Conservation (phyloP, 1,140 invertebrate species). For the Procambarus clarkii region DNA sequence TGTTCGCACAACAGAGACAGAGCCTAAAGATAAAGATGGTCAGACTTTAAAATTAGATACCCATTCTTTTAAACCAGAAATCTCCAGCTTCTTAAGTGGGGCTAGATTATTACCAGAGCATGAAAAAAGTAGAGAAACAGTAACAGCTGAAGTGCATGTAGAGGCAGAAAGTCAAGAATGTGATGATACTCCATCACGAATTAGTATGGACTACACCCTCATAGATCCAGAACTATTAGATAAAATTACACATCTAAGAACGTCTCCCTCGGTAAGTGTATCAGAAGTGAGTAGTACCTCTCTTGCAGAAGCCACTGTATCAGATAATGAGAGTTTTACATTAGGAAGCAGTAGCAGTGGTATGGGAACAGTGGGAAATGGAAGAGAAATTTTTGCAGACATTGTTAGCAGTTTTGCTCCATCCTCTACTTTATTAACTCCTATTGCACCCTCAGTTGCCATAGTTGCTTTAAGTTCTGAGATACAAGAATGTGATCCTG, state of each 20-base stretch:
- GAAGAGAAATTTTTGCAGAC: constrained; percentile 32
- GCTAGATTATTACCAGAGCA: constrained; percentile 15
- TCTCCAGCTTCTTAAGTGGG: neutral
- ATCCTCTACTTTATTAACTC: constrained; percentile 22
- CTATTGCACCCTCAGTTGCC: constrained; percentile 49
- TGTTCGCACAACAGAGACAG: constrained; percentile 34
- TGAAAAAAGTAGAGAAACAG: constrained; percentile 54
- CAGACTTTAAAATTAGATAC: constrained; percentile 27
- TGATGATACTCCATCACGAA: constrained; percentile 54
- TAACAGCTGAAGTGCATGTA: constrained; percentile 47
- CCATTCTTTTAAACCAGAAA: constrained; percentile 35
- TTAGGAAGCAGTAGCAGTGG: constrained; percentile 73
- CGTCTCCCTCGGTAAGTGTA: constrained; percentile 71
- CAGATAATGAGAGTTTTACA: constrained; percentile 75
- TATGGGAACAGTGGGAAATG: constrained; percentile 20
- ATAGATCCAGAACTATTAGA: constrained; percentile 71
- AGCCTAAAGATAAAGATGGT: neutral
- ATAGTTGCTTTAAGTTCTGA: constrained; percentile 39
- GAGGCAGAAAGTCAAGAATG: constrained; percentile 53
- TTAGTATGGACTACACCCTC: constrained; percentile 67
- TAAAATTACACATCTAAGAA: constrained; percentile 67
- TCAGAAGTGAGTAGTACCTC: constrained; percentile 72
- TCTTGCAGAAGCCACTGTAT: constrained; percentile 74
- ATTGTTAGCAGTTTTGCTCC: constrained; percentile 16
- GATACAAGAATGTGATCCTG: constrained; percentile 20